Evolutionary conservation across 2,888 invertebrate species (phyloP).

Genomic region (Pseudococcus longispinus): DNA sequence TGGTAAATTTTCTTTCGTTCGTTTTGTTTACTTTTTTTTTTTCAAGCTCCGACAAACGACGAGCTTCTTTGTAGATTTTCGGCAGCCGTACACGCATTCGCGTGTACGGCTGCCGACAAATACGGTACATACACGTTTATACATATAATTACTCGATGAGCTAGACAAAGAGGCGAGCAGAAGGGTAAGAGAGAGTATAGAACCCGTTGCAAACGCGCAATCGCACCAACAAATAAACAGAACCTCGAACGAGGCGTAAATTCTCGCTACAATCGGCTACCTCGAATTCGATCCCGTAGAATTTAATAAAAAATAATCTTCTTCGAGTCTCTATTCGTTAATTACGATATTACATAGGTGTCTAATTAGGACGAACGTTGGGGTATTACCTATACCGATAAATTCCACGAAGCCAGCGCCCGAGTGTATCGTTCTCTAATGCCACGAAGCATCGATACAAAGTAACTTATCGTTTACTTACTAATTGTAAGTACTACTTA

Average conservation of each 20-base stretch:
- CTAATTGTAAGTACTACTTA: constrained; percentile 5
- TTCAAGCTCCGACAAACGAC: not conserved
- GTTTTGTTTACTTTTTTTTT: not conserved
- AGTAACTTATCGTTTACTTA: not conserved
- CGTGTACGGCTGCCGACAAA: not conserved
- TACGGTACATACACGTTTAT: not conserved
- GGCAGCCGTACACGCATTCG: not conserved
- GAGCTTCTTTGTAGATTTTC: not conserved
- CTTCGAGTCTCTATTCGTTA: not conserved
- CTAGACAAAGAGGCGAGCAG: not conserved
- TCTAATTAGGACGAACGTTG: not conserved
- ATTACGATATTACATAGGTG: not conserved
- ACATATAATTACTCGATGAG: not conserved
- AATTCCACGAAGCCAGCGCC: not conserved
- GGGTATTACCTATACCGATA: not conserved
- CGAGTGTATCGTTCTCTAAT: not conserved
- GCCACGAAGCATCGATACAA: not conserved
- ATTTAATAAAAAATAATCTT: not conserved
- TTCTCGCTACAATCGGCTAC: not conserved
- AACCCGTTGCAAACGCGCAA: constrained; percentile 6
- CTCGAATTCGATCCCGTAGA: not conserved
- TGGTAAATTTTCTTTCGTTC: not conserved
- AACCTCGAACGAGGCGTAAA: not conserved
- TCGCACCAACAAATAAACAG: not conserved
- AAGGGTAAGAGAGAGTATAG: not conserved